These are phyloP conservation scores for Tragelaphus oryx DNA, from an alignment of 2,797 vertebrate genomes.

Conservation along the genomic window DNA sequence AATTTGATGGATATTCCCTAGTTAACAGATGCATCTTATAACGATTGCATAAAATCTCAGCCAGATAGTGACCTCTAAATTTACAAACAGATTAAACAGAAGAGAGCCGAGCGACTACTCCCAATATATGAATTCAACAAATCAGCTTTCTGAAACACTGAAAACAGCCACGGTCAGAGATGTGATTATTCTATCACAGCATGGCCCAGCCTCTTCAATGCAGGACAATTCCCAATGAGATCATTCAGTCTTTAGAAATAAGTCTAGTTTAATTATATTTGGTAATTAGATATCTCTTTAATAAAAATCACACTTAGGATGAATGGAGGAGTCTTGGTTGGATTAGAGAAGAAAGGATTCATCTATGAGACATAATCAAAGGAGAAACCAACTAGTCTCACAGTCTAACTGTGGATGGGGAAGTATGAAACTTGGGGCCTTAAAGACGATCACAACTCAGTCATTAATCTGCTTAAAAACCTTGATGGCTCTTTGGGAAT, in stretches of 20 bases:
- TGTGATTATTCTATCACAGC: not conserved
- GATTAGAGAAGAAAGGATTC: not conserved
- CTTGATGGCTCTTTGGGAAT: not conserved
- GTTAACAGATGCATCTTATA: not conserved
- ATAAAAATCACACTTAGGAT: not conserved
- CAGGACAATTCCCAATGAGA: not conserved
- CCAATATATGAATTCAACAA: not conserved
- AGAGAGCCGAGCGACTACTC: not conserved
- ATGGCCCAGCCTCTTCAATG: not conserved
- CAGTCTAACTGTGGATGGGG: not conserved
- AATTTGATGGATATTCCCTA: not conserved
- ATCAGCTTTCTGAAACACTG: not conserved
- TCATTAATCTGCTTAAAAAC: not conserved
- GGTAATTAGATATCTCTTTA: conserved; percentile 2
- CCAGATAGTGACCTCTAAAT: not conserved
- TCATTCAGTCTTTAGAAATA: not conserved
- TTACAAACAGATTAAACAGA: conserved; percentile 14
- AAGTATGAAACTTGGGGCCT: not conserved
- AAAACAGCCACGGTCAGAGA: not conserved
- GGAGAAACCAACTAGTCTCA: not conserved
- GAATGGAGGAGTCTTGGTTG: not conserved
- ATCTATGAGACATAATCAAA: not conserved
- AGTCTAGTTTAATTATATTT: conserved; percentile 25
- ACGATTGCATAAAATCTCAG: not conserved
- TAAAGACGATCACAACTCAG: not conserved